Conservation (phyloP, 2,888 invertebrate species). For the Seira sanloemensis region DNA sequence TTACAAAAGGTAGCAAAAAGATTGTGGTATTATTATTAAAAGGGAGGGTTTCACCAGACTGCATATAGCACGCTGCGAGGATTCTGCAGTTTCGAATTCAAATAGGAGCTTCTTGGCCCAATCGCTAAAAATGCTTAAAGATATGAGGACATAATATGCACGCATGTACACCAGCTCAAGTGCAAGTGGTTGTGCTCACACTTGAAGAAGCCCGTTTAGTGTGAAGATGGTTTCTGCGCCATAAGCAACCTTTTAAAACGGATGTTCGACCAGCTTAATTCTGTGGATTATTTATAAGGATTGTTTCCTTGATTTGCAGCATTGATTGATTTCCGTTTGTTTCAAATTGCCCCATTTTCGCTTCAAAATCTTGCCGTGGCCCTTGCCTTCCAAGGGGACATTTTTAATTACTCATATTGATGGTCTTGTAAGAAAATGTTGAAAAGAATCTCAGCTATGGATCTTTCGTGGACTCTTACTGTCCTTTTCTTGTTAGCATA, state of each 20-base stretch:
- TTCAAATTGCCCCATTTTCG: background rate
- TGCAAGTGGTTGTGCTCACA: conserved; percentile 11
- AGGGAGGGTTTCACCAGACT: too few species aligned
- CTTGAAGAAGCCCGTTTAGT: conserved; percentile 9
- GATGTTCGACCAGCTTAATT: too few species aligned
- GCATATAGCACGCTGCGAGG: background rate
- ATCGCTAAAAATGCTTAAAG: background rate
- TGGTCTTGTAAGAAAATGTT: background rate
- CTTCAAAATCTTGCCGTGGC: background rate
- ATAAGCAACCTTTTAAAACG: too few species aligned
- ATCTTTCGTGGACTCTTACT: background rate
- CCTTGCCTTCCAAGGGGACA: background rate
- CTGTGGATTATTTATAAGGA: too few species aligned
- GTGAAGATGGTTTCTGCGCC: background rate
- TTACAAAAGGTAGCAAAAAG: too few species aligned
- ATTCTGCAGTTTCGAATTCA: background rate
- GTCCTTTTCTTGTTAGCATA: background rate
- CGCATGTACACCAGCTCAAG: conserved; percentile 2
- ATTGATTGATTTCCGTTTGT: background rate
- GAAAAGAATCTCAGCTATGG: background rate
- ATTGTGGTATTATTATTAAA: too few species aligned
- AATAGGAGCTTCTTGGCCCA: background rate
- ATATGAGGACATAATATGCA: conserved; percentile 6
- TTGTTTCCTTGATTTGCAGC: too few species aligned
- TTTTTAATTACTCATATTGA: too few species aligned